Evolutionary conservation across 2,113 vertebrate genomes (phyloP).

Genomic region (Choloepus hoffmanni): DNA sequence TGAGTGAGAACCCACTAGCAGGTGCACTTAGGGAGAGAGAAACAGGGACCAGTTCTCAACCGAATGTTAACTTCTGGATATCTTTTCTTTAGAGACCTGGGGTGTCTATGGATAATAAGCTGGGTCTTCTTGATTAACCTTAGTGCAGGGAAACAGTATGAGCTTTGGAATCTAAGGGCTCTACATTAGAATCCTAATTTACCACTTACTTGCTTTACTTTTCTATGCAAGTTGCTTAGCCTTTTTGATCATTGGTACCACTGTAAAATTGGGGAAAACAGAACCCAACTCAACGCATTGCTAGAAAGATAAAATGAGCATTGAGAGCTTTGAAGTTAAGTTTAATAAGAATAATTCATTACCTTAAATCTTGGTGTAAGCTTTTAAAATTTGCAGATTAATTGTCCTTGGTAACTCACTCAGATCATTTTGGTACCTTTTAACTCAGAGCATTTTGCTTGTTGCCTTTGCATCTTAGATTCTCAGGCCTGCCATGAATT

Average conservation of each 20-base stretch:
- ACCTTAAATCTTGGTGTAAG: background rate
- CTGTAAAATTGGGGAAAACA: slow-evolving; percentile 2
- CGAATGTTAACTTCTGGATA: background rate
- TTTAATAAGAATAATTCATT: background rate
- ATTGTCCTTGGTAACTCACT: background rate
- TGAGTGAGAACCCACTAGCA: background rate
- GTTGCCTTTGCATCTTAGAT: background rate
- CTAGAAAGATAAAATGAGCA: background rate
- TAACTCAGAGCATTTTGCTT: background rate
- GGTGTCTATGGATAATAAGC: background rate
- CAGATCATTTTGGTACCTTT: background rate
- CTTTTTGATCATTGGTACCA: background rate
- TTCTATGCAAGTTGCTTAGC: background rate
- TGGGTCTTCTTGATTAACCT: background rate
- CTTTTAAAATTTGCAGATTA: background rate
- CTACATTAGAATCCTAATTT: background rate
- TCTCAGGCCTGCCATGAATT: background rate
- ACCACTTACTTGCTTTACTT: background rate
- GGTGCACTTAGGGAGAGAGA: background rate
- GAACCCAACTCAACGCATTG: background rate
- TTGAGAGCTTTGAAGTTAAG: background rate
- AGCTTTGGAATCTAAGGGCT: background rate
- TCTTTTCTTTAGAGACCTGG: background rate
- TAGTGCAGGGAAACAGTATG: background rate
- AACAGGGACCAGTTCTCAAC: background rate